Percentiles rank a stretch among this genome's conserved stretches.
Evolutionary conservation across 2,113 vertebrate species (phyloP).

Genomic region (Falco punctatus): DNA sequence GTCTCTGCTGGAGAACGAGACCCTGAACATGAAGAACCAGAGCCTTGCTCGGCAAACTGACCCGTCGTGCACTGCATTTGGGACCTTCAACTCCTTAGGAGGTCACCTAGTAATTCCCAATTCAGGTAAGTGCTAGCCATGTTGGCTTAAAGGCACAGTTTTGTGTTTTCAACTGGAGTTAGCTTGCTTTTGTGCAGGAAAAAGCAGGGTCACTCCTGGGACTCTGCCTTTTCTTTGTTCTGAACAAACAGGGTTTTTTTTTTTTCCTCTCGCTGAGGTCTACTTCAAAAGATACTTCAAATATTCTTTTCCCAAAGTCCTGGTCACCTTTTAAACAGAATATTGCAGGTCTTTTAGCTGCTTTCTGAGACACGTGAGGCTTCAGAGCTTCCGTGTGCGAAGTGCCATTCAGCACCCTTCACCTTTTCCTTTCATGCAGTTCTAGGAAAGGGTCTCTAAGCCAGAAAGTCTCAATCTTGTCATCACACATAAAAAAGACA

Average conservation of each 20-base stretch:
- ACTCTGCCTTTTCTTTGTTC: background rate
- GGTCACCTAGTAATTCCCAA: constrained; percentile 94
- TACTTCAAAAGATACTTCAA: background rate
- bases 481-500: constrained; percentile 17
- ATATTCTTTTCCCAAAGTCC: background rate
- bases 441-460: background rate
- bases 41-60: constrained; percentile 89
- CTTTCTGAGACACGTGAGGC: background rate
- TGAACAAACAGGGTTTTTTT: background rate
- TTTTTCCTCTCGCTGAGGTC: background rate
- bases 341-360: background rate
- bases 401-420: background rate
- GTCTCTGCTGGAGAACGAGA: constrained; percentile 88
- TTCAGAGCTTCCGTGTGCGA: background rate
- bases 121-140: constrained; percentile 81
- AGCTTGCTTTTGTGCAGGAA: background rate
- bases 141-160: background rate
- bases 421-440: constrained; percentile 17
- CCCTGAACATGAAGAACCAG: constrained; percentile 88
- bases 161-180: background rate
- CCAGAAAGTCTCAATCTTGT: background rate
- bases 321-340: background rate
- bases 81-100: constrained; percentile 93
- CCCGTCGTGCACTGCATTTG: constrained; percentile 88
- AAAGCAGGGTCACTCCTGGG: background rate